A percentile compares a stretch with the other conserved stretches of the same genome.
Conservation (phyloP, 2,797 vertebrate species). For the Pygocentrus nattereri region DNA sequence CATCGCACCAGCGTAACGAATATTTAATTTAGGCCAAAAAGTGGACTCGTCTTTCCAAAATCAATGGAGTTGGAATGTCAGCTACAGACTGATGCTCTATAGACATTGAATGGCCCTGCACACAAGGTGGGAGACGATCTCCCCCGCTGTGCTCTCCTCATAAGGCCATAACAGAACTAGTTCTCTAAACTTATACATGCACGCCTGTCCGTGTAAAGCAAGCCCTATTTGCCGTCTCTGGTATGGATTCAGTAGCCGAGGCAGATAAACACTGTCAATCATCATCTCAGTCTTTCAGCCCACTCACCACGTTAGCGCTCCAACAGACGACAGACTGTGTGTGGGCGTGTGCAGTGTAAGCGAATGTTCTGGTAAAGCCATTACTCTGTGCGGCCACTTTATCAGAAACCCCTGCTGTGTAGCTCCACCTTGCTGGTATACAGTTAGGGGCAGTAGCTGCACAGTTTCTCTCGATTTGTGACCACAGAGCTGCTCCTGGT, state of each 20-base stretch:
- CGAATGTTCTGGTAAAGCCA: background rate
- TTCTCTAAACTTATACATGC: no score
- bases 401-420: background rate
- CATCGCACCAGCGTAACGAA: no score
- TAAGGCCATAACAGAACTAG: background rate
- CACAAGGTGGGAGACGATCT: no score
- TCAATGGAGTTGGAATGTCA: no score
- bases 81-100: no score
- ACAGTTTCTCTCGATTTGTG: no score
- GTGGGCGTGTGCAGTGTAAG: background rate
- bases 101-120: no score
- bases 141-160: no score
- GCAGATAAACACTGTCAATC: background rate
- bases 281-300: background rate
- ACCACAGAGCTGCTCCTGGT: no score
- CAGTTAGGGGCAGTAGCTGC: background rate
- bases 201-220: background rate
- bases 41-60: no score
- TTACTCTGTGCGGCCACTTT: background rate
- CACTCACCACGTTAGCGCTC: background rate
- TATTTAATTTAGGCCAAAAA: no score
- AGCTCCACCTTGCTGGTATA: background rate
- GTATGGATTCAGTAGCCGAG: background rate
- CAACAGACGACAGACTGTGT: constrained; percentile 13
- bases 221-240: background rate